A percentile compares a stretch with the other conserved stretches of the same genome.
These are phyloP conservation scores for Tipula lateralis DNA, from an alignment of 2,888 invertebrate species.

Conservation along the genomic window DNA sequence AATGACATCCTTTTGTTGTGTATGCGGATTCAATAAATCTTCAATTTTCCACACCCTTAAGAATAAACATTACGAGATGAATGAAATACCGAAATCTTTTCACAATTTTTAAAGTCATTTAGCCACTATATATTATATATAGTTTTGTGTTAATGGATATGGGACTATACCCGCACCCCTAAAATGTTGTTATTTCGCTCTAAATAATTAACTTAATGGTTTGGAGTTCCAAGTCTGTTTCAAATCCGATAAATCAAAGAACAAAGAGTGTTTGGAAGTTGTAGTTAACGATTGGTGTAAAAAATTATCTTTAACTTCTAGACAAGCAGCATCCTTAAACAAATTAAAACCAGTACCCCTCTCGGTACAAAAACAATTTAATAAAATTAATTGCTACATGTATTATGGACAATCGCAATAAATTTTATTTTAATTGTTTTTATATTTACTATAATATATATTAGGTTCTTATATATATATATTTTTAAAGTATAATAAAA, in stretches of 20 bases:
- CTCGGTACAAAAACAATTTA: not conserved
- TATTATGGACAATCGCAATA: constrained; percentile 20
- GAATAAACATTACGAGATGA: not conserved
- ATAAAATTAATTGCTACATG: not conserved
- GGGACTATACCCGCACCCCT: not conserved
- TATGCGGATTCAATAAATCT: not conserved
- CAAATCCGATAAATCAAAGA: too few species aligned
- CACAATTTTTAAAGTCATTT: not conserved
- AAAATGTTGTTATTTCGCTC: not conserved
- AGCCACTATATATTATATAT: not conserved
- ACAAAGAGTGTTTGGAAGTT: not conserved
- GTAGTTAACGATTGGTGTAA: not conserved
- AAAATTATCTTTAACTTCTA: not conserved
- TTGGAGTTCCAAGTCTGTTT: not conserved
- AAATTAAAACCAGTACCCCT: not conserved
- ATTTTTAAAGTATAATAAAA: not conserved
- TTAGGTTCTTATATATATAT: not conserved
- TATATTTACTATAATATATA: constrained; percentile 4
- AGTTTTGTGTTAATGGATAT: not conserved
- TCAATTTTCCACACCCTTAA: not conserved
- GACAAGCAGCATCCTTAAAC: not conserved
- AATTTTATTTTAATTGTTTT: constrained; percentile 26
- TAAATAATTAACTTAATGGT: not conserved
- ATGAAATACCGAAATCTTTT: not conserved
- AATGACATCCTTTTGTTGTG: not conserved